Evolutionary conservation across 2,797 vertebrate species (phyloP).

Genomic region (Mionectes olivaceus): DNA sequence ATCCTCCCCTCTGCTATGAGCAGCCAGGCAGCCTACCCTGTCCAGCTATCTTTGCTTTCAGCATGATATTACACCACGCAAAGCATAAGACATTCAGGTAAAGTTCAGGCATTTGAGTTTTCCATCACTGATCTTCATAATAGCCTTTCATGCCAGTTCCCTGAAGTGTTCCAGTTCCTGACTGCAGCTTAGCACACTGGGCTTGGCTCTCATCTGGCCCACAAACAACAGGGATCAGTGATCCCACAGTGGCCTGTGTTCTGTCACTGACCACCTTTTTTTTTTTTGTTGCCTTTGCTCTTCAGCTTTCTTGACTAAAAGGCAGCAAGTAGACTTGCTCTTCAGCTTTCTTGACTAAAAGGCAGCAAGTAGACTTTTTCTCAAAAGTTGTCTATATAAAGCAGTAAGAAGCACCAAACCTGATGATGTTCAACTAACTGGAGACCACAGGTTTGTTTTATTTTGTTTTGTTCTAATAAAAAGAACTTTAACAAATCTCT

Average conservation of each 20-base stretch:
- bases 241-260: rapidly evolving
- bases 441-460: rapidly evolving
- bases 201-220: neutral
- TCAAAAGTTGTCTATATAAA: neutral
- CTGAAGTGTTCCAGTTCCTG: rapidly evolving
- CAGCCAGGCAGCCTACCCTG: neutral
- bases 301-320: neutral
- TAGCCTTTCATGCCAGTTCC: rapidly evolving
- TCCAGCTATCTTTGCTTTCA: neutral
- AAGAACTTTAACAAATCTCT: neutral
- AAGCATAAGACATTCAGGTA: neutral
- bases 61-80: neutral
- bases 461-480: neutral
- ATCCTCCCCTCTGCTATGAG: neutral
- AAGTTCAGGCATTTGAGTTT: neutral
- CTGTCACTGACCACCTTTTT: neutral
- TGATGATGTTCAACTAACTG: neutral
- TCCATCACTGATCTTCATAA: neutral
- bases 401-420: neutral
- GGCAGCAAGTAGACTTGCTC: neutral
- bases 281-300: neutral
- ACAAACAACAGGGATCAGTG: rapidly evolving
- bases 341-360: neutral
- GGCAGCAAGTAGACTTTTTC: neutral
- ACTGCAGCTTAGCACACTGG: rapidly evolving